Conservation (phyloP, 1,140 invertebrate species). For the Halyomorpha halys region DNA sequence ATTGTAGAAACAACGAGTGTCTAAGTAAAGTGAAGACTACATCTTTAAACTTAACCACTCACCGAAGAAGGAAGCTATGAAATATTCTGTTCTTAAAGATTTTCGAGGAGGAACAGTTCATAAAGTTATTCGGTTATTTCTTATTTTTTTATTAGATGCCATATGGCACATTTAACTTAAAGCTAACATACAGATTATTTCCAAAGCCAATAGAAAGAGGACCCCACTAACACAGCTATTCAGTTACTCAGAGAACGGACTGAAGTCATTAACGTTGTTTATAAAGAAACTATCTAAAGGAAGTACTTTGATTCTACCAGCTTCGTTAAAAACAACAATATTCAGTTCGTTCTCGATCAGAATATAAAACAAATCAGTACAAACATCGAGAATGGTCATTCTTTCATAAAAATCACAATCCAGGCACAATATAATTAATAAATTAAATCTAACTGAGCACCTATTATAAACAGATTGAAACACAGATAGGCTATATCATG, state of each 20-base stretch:
- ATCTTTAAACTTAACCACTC: conserved; percentile 3
- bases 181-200: not conserved
- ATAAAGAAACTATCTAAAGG: not conserved
- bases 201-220: conserved; percentile 13
- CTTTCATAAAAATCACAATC: not conserved
- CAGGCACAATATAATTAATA: conserved; percentile 1
- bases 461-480: not conserved
- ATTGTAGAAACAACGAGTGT: conserved; percentile 12
- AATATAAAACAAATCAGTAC: not conserved
- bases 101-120: conserved; percentile 7
- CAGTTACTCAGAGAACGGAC: not conserved
- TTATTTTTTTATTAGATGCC: conserved; percentile 4
- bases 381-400: not conserved
- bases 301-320: conserved; percentile 6
- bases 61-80: conserved; percentile 1
- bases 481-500: conserved; percentile 1
- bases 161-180: not conserved
- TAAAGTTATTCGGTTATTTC: not conserved
- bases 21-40: conserved; percentile 1
- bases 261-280: not conserved
- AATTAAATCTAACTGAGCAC: conserved; percentile 3
- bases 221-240: not conserved
- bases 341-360: conserved; percentile 16
- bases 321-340: conserved; percentile 18
- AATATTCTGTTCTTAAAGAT: conserved; percentile 7